Evolutionary conservation across 1,140 invertebrate species (phyloP), one percentile per base, ranked within the genome.

Genomic region (Meteorus sp.): DNA sequence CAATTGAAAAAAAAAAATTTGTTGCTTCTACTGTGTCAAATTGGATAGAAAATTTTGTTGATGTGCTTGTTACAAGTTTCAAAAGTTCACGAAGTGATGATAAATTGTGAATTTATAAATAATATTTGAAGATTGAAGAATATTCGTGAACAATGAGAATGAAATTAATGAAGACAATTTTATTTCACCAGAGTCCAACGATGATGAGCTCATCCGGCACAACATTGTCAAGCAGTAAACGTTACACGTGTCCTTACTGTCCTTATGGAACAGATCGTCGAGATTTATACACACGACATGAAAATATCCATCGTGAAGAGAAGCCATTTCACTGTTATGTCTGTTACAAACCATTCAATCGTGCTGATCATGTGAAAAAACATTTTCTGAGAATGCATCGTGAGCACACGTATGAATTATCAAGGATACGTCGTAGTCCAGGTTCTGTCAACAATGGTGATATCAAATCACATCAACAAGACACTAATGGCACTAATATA

Each of bases 351-450:
- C 90, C 94, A 69, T 96, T 96, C 78, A 95, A 94, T 76, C 83
- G 93, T 29, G 93, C 93, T n/a, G 93, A 96, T 76, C 93, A 96
- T 71, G 92, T 95, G 19, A 96, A 96, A 73, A 96, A 96, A 69
- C 93, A 96, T 74, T 95, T 95, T 72, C 79, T 93, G 31, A 82
- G 93, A 47, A 95, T 95, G 89, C 93, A 95, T 68, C 84, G 90
- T 3, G 93, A 94, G 59, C 86, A 90, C 69, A 85, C 84, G 0
- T 95, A 95, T 70, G 91, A 93, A 62, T 81, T 94, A n/a, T 89
- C 92, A 64, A 85, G 88, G 68, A 93, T 94, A 62, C 79, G 89
- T 54, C 82, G 85, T 56, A 70, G 67, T 0, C 61, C 68, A 29
- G 69, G 69, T 35, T 65, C 64, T n/a, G n/a, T n/a, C n/a, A n/a